Percentiles rank a stretch among this genome's conserved stretches.
phyloP scores from a whole-genome alignment of 1,140 invertebrate species.

The Formica exsecta region DNA sequence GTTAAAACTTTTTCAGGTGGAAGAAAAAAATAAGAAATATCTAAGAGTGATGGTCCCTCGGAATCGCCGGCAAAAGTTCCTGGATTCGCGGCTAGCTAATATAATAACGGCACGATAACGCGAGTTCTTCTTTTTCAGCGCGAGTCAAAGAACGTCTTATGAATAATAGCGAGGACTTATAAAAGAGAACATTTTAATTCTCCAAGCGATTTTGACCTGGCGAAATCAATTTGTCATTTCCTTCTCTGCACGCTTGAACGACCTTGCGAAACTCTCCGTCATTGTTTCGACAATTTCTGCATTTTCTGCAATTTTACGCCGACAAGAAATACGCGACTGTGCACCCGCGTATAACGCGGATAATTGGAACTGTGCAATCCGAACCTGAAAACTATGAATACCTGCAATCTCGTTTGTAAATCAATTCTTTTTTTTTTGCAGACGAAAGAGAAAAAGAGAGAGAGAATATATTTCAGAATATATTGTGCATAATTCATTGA shows the following conservation, averaged over 20 bases:
- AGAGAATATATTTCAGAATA: neutral
- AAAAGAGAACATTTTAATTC: constrained; percentile 28
- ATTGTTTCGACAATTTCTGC: constrained; percentile 42
- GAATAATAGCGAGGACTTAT: constrained; percentile 22
- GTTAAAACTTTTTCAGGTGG: constrained; percentile 32
- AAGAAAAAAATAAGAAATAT: neutral
- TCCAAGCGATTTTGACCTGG: constrained; percentile 17
- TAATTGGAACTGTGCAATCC: constrained; percentile 42
- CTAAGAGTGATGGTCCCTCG: neutral
- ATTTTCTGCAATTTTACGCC: neutral
- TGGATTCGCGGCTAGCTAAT: constrained; percentile 14
- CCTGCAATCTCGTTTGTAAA: neutral
- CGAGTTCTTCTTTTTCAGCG: neutral
- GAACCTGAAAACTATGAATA: constrained; percentile 38
- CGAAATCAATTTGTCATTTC: constrained; percentile 30
- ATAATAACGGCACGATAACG: constrained; percentile 34
- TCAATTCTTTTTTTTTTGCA: too few relatives aligned
- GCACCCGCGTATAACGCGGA: neutral
- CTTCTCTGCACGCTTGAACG: neutral
- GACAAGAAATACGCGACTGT: constrained; percentile 27
- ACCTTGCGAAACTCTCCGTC: constrained; percentile 29
- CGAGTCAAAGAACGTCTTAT: constrained; percentile 13
- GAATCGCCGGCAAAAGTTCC: constrained; percentile 28
- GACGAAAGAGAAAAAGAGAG: neutral
- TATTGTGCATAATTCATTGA: neutral